Percentiles rank a stretch among this genome's conserved stretches.
Conservation (phyloP, 2,113 vertebrate species). For the Rhagologus leucostigma region DNA sequence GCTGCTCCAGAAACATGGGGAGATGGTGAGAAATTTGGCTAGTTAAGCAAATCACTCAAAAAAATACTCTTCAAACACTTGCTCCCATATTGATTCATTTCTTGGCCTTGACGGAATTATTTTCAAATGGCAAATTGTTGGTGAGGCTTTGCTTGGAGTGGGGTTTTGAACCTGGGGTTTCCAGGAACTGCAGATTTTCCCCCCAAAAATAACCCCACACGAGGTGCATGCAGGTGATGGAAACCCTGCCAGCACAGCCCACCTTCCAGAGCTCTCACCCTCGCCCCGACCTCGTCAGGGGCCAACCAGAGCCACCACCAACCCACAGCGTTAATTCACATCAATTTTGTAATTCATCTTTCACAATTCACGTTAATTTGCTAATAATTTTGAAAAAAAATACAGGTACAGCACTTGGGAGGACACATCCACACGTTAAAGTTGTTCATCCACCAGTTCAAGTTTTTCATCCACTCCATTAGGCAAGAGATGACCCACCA, state of each 20-base stretch:
- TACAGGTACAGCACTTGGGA: not conserved
- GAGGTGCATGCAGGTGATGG: too few relatives aligned
- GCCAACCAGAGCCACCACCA: not conserved
- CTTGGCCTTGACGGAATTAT: not conserved
- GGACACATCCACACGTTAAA: not conserved
- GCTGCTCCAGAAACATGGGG: not conserved
- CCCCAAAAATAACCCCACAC: not conserved
- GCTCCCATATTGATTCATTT: not conserved
- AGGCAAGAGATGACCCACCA: not conserved
- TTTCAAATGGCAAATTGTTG: not conserved
- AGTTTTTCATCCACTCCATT: not conserved
- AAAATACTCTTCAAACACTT: not conserved
- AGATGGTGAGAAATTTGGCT: not conserved
- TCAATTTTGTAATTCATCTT: not conserved
- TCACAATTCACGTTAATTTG: not conserved
- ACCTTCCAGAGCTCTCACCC: not conserved
- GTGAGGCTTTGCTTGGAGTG: not conserved
- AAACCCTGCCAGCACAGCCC: not conserved
- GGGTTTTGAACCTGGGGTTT: not conserved
- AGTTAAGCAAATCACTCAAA: not conserved
- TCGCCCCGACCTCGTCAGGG: not conserved
- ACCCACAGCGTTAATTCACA: rapidly evolving
- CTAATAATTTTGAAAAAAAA: not conserved
- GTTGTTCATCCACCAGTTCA: not conserved
- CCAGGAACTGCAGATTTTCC: not conserved